Conservation (phyloP, 2,888 invertebrate genomes). For the Xestia sexstrigata region DNA sequence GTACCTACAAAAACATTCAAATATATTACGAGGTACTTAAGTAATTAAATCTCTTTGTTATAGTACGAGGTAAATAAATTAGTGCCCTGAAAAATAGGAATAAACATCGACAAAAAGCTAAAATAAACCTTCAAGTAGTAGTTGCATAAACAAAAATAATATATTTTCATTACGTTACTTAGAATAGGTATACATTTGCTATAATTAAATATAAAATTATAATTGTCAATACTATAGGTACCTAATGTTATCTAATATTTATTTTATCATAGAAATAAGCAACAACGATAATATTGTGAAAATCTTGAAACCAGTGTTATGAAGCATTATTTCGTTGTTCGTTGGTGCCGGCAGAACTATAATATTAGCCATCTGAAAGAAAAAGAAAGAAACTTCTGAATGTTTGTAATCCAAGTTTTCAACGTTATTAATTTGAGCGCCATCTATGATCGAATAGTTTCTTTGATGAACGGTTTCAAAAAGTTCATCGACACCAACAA, state of each 20-base stretch:
- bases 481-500: background rate
- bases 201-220: background rate
- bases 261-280: no score
- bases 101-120: background rate
- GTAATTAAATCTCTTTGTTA: no score
- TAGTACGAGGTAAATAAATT: no score
- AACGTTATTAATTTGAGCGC: background rate
- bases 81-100: background rate
- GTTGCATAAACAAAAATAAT: background rate
- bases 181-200: slow-evolving; percentile 6
- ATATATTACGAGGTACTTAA: no score
- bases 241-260: no score
- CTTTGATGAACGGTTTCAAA: background rate
- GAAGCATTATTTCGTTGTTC: slow-evolving; percentile 50
- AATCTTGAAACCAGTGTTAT: slow-evolving; percentile 50
- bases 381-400: slow-evolving; percentile 27
- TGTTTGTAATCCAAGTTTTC: background rate
- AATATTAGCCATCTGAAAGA: slow-evolving; percentile 82
- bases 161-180: slow-evolving; percentile 18
- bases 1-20: no score
- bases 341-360: slow-evolving; percentile 78
- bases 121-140: slow-evolving; percentile 8
- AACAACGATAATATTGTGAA: slow-evolving; percentile 41
- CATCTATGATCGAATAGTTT: slow-evolving; percentile 27
- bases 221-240: background rate